A percentile compares a stretch with the other conserved stretches of the same genome.
Conservation (phyloP, 2,113 vertebrate species). For the Elaphurus davidianus region DNA sequence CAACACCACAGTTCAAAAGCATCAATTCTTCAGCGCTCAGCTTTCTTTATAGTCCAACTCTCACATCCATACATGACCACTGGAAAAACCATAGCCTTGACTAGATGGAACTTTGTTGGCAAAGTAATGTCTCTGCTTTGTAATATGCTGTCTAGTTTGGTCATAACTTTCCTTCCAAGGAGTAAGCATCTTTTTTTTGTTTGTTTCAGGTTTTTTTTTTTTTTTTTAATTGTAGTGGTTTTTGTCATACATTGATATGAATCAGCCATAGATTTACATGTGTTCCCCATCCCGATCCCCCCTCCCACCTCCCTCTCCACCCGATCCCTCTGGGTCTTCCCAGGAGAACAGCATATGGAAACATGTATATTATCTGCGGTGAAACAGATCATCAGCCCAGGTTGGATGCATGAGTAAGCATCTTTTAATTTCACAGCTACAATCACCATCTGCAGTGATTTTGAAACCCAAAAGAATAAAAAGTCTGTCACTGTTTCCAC, state of each 20-base stretch:
- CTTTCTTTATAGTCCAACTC: not conserved
- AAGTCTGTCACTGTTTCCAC: not conserved
- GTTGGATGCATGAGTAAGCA: no score
- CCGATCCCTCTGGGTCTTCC: no score
- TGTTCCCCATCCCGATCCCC: no score
- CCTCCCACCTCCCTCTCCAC: no score
- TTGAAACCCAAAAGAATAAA: not conserved
- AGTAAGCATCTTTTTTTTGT: not conserved
- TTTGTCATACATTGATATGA: no score
- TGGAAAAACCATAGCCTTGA: not conserved
- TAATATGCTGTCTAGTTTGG: not conserved
- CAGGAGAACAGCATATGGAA: no score
- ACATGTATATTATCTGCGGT: no score
- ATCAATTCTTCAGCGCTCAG: fast-evolving
- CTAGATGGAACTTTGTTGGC: not conserved
- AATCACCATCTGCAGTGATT: not conserved
- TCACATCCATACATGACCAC: not conserved
- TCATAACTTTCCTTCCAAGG: not conserved
- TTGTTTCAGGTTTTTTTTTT: no score
- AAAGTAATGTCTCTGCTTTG: not conserved
- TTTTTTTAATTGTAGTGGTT: no score
- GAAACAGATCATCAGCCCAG: no score
- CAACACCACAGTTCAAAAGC: not conserved
- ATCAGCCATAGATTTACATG: no score
- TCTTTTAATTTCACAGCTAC: not conserved